phyloP scores from a whole-genome alignment of 1,140 invertebrate genomes.

The Lamellibrachia luymesi region DNA sequence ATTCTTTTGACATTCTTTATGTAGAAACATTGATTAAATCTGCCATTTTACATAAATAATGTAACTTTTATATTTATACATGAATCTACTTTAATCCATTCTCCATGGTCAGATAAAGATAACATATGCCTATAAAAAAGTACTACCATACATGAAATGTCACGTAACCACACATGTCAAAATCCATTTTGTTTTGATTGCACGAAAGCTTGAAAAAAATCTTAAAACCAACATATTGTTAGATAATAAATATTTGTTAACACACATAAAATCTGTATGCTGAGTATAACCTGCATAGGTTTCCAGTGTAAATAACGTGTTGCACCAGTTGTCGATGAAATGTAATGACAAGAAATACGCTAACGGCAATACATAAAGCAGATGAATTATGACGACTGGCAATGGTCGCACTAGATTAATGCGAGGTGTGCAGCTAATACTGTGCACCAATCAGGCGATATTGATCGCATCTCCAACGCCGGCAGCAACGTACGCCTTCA shows the following conservation, averaged over 20 bases:
- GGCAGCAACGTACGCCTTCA: not conserved
- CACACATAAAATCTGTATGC: not conserved
- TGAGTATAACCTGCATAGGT: not conserved
- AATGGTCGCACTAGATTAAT: conserved; percentile 1
- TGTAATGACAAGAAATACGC: not conserved
- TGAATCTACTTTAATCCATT: not conserved
- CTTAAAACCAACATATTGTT: not conserved
- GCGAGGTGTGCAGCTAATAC: not conserved
- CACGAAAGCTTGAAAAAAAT: not conserved
- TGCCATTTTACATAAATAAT: not conserved
- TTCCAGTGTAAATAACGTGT: not conserved
- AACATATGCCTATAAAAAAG: too few species aligned
- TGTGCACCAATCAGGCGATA: not conserved
- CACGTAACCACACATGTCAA: not conserved
- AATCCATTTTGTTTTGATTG: not conserved
- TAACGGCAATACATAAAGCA: not conserved
- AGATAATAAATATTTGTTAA: not conserved
- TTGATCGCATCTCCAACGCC: not conserved
- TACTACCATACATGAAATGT: too few species aligned
- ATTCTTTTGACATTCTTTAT: too few species aligned
- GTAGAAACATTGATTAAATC: too few species aligned
- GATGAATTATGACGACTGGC: not conserved
- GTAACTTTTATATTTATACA: not conserved
- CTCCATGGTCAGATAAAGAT: too few species aligned
- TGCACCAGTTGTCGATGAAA: not conserved